Evolutionary conservation across 2,113 vertebrate species (phyloP), one percentile per base, ranked within the genome.

Genomic region (Misgurnus anguillicaudatus): DNA sequence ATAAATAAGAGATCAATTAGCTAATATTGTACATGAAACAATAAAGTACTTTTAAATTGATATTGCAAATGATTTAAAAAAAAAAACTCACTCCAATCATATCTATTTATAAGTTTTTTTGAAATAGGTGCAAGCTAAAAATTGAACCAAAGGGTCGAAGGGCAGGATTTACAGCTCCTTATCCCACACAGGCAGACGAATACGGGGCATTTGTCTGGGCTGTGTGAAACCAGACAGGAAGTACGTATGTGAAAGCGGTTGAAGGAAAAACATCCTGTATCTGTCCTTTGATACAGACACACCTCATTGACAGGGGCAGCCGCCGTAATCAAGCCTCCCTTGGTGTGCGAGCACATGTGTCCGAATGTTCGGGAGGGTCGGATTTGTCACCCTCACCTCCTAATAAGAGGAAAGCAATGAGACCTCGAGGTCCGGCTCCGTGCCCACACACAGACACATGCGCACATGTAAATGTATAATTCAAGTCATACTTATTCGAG

Each of bases 281-380:
- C 77, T 5, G 48, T 80, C 73, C 83, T 89, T 89, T 87, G 87
- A 91, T 86, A 80, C 21, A 24, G 83, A 80, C 82, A 91, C 89
- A 90, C 87, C 86, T 89, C 87, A 85, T 82, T 90, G 86, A 74
- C 79, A 80, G 6, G 60, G 51, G 3, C 72, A 60, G 62, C 16
- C 58, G 21, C 74, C 42, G 42, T 66, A 60, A 72, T 82, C 66
- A 77, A 81, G 80, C 73, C 74, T 47, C 1, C 5, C 47, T 39
- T 6, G 19, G 67, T 72, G 57, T 76, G 71, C 36, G 24, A 31
- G 53, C 53, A 57, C n/a, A 24, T 66, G 82, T 75, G 66, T 77
- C 17, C 5, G 68, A 86, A 71, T 65, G 74, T 76, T 80, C 70
- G 63, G 42, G 73, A 71, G 64, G 17, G 67, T 62, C 57, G 62